These are phyloP conservation scores for Tachysurus vachellii DNA, from an alignment of 2,113 vertebrate species.

Conservation along the genomic window DNA sequence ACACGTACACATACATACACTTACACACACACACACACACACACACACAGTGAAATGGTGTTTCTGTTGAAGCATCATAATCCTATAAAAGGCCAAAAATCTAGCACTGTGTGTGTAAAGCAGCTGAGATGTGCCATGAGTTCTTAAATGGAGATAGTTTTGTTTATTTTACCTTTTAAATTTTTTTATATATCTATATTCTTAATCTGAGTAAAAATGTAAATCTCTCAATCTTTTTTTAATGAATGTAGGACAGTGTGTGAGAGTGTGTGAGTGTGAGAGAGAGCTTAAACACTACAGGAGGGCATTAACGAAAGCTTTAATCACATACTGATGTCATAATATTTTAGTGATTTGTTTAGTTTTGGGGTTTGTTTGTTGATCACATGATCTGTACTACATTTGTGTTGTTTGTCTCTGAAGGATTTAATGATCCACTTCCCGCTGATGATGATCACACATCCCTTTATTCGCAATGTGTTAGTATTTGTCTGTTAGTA, in stretches of 20 bases:
- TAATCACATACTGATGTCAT: slow-evolving; percentile 7
- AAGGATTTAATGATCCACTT: not conserved
- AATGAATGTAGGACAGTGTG: not conserved
- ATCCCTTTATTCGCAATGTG: not conserved
- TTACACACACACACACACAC: not conserved
- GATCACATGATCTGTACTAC: not conserved
- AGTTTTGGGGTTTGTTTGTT: not conserved
- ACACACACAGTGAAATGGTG: not conserved
- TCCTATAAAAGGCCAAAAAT: not conserved
- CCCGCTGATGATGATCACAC: not conserved
- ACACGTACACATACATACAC: not conserved
- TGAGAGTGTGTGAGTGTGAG: not conserved
- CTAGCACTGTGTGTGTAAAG: not conserved
- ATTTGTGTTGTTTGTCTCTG: not conserved
- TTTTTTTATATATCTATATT: not conserved
- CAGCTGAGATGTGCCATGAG: not conserved
- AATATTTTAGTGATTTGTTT: not conserved
- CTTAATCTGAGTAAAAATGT: not conserved
- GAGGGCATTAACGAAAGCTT: slow-evolving; percentile 15
- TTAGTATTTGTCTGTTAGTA: not conserved
- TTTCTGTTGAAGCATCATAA: not conserved
- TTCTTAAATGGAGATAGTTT: not conserved
- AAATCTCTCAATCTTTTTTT: not conserved
- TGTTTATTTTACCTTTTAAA: not conserved
- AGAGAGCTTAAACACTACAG: slow-evolving; percentile 39